Percentiles rank a stretch among this genome's conserved stretches.
Conservation (phyloP, 2,113 vertebrate species). For the Athene cunicularia region DNA sequence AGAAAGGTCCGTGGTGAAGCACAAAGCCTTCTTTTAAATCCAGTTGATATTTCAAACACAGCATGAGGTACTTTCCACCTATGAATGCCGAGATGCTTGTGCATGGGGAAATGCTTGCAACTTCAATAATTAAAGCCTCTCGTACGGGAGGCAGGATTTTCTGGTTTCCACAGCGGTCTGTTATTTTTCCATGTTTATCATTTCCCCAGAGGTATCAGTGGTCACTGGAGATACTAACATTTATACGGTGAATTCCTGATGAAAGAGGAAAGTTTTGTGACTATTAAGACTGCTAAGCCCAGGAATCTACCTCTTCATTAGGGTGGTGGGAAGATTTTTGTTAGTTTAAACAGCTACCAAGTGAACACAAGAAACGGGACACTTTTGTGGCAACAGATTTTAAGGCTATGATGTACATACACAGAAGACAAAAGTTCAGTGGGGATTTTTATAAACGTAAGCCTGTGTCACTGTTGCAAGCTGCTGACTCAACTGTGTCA, state of each 20-base stretch:
- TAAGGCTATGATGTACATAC: neutral
- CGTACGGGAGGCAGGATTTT: neutral
- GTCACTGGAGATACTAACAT: neutral
- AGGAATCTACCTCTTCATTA: neutral
- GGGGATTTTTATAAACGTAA: constrained; percentile 66
- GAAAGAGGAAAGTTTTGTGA: constrained; percentile 1
- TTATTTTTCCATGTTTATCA: neutral
- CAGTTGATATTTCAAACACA: constrained; percentile 64
- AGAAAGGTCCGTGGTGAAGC: constrained; percentile 51
- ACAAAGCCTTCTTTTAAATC: constrained; percentile 62
- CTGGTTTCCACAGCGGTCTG: neutral
- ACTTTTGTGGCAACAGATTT: neutral
- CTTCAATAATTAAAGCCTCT: constrained; percentile 30
- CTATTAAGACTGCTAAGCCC: neutral
- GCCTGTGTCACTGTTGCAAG: constrained; percentile 63
- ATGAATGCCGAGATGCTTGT: constrained; percentile 30
- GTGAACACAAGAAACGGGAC: neutral
- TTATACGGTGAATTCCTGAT: neutral
- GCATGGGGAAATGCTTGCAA: neutral
- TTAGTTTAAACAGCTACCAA: neutral
- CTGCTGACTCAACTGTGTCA: constrained; percentile 70
- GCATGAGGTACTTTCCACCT: constrained; percentile 57
- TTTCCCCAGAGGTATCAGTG: neutral
- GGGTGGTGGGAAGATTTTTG: neutral
- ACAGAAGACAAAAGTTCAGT: constrained; percentile 48